Evolutionary conservation across 2,113 vertebrate species (phyloP).

Genomic region (Xiphophorus hellerii): DNA sequence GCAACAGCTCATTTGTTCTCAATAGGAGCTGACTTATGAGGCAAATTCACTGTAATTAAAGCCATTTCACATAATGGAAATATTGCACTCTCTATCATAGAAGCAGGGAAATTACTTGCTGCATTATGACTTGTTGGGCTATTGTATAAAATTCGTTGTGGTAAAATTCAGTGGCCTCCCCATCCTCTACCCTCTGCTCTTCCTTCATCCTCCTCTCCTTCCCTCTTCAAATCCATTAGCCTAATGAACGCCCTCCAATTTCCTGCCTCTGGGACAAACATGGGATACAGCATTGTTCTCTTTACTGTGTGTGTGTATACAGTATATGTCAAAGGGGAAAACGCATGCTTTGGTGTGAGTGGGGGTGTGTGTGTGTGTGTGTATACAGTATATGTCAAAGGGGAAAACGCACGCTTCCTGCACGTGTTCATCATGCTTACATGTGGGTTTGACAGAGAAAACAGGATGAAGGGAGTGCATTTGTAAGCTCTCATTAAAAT

Average conservation of each 20-base stretch:
- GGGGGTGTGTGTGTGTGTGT: constrained; percentile 13
- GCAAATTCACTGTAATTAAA: constrained; percentile 79
- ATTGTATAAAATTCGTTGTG: constrained; percentile 65
- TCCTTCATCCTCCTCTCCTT: constrained; percentile 34
- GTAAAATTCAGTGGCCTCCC: constrained; percentile 55
- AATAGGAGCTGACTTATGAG: constrained; percentile 63
- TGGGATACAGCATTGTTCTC: constrained; percentile 61
- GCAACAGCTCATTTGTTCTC: constrained; percentile 58
- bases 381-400: constrained; percentile 13
- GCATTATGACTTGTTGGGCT: constrained; percentile 65
- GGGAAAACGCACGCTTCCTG: neutral
- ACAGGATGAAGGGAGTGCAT: constrained; percentile 43
- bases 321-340: too few relatives aligned
- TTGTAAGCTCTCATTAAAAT: constrained; percentile 80
- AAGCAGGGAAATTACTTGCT: constrained; percentile 66
- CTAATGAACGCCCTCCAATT: constrained; percentile 80
- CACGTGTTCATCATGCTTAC: constrained; percentile 31
- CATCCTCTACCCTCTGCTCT: constrained; percentile 19
- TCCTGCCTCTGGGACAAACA: constrained; percentile 63
- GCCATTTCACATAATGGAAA: constrained; percentile 71
- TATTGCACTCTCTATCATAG: constrained; percentile 63
- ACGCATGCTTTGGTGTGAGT: too few relatives aligned
- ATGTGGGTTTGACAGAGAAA: constrained; percentile 50
- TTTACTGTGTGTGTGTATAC: constrained; percentile 2
- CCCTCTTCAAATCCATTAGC: constrained; percentile 80